These are phyloP conservation scores for Diabrotica virgifera DNA, from an alignment of 1,140 invertebrate genomes.

Conservation along the genomic window DNA sequence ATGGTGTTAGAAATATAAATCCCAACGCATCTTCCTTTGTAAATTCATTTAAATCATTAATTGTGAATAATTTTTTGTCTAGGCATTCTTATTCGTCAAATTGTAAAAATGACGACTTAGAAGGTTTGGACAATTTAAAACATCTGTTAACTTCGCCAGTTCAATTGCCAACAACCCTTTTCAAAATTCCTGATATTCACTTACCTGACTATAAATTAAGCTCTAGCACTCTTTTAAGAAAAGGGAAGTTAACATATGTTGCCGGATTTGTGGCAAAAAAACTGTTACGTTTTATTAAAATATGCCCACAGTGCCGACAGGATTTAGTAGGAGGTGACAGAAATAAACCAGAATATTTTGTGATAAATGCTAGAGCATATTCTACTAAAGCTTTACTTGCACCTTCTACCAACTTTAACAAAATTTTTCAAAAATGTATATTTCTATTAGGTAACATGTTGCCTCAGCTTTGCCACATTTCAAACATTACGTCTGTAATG, in stretches of 20 bases:
- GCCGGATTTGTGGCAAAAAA: slow-evolving; percentile 4
- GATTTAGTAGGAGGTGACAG: background rate
- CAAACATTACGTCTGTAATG: background rate
- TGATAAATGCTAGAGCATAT: background rate
- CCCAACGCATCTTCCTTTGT: slow-evolving; percentile 16
- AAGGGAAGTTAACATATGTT: slow-evolving; percentile 1
- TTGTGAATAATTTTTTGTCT: slow-evolving; percentile 24
- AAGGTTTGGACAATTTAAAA: slow-evolving; percentile 19
- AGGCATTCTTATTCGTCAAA: slow-evolving; percentile 15
- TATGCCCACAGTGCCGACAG: slow-evolving; percentile 1
- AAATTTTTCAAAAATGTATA: background rate
- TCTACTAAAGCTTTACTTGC: background rate
- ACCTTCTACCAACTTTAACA: background rate
- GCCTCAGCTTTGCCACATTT: background rate
- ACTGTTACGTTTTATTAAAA: background rate
- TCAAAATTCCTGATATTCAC: background rate
- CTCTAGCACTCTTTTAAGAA: background rate
- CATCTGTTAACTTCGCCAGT: slow-evolving; percentile 8
- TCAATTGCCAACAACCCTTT: background rate
- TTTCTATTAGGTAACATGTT: background rate
- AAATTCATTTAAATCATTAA: slow-evolving; percentile 20
- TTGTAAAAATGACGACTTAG: slow-evolving; percentile 17
- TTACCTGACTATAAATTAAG: background rate
- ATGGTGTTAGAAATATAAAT: slow-evolving; percentile 4
- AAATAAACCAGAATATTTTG: background rate